Evolutionary conservation across 2,113 vertebrate genomes (phyloP).

Genomic region (Quiscalus mexicanus): DNA sequence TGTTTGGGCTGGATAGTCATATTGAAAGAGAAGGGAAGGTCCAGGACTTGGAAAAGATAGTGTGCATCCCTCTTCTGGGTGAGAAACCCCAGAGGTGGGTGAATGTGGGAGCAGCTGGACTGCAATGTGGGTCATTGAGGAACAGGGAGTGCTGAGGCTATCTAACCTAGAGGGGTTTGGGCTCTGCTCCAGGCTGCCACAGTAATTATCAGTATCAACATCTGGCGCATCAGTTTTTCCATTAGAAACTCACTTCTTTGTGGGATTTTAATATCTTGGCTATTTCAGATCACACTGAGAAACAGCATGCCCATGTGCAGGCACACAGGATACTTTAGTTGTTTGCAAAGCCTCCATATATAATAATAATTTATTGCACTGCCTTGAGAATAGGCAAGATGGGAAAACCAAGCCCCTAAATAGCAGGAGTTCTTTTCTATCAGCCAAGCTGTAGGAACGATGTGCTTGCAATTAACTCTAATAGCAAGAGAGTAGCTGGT

Average conservation of each 20-base stretch:
- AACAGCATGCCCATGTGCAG: neutral
- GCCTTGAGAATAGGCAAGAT: neutral
- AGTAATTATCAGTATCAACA: slow-evolving; percentile 13
- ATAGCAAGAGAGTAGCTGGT: neutral
- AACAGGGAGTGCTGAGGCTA: neutral
- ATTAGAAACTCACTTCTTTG: slow-evolving; percentile 35
- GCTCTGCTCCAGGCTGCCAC: neutral
- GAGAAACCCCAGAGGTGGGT: neutral
- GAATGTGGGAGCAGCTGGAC: neutral
- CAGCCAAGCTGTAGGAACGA: neutral
- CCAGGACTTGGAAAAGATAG: neutral
- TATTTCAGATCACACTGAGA: neutral
- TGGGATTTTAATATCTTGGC: slow-evolving; percentile 41
- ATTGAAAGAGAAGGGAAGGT: neutral
- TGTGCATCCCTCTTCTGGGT: neutral
- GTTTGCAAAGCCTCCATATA: neutral
- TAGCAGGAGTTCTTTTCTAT: neutral
- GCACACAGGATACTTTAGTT: slow-evolving; percentile 3
- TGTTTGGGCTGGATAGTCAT: neutral
- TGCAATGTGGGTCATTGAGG: neutral
- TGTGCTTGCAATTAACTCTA: neutral
- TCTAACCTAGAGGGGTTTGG: neutral
- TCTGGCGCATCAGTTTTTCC: slow-evolving; percentile 33
- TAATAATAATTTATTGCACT: slow-evolving; percentile 41
- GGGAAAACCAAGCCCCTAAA: neutral